A percentile compares a stretch with the other conserved stretches of the same genome.
phyloP scores from a whole-genome alignment of 2,888 invertebrate genomes.

The Trichopoda pennipes region DNA sequence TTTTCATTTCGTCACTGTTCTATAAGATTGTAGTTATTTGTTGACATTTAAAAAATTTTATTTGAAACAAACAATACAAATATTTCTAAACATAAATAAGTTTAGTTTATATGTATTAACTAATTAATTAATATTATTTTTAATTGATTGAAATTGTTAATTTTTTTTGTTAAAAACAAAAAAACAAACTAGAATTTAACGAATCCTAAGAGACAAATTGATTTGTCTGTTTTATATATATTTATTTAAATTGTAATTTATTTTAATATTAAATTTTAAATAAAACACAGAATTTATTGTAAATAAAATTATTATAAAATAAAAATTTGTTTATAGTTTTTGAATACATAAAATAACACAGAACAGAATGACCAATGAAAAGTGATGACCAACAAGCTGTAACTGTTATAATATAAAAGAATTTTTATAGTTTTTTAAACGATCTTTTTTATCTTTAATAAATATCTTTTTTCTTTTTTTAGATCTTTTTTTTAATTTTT shows the following conservation, averaged over 20 bases:
- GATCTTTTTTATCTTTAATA: no score
- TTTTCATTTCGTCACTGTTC: slow-evolving; percentile 46
- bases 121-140: slow-evolving; percentile 37
- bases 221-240: slow-evolving; percentile 44
- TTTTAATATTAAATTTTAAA: slow-evolving; percentile 52
- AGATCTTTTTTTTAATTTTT: no score
- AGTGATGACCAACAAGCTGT: no score
- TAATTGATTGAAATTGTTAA: slow-evolving; percentile 23
- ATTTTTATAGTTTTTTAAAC: no score
- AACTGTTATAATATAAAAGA: no score
- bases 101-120: slow-evolving; percentile 58
- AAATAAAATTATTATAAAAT: slow-evolving; percentile 46
- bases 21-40: slow-evolving; percentile 26
- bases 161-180: slow-evolving; percentile 14
- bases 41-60: slow-evolving; percentile 30
- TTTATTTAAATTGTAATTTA: slow-evolving; percentile 65
- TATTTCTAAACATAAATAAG: slow-evolving; percentile 25
- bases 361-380: no score
- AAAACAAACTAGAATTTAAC: slow-evolving; percentile 36
- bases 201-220: slow-evolving; percentile 12
- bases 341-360: no score
- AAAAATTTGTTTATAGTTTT: background rate
- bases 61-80: slow-evolving; percentile 8
- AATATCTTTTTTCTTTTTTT: no score
- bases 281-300: slow-evolving; percentile 35